Evolutionary conservation across 2,888 invertebrate genomes (phyloP).

Genomic region (Trissonchulus latispiculum): DNA sequence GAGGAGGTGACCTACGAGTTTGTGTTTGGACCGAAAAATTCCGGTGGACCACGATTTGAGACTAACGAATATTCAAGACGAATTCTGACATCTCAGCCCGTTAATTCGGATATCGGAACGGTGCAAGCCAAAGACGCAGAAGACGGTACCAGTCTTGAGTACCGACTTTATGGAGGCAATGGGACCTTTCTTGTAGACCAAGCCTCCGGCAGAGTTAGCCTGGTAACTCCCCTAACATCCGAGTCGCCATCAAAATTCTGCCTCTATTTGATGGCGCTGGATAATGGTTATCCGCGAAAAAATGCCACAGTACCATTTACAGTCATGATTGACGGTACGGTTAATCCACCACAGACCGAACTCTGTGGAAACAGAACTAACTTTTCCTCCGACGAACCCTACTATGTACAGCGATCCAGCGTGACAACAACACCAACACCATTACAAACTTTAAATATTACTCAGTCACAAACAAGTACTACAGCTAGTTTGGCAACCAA

Average conservation of each 20-base stretch:
- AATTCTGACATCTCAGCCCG: background rate
- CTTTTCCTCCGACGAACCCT: background rate
- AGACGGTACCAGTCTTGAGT: background rate
- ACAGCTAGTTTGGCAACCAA: background rate
- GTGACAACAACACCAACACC: no score
- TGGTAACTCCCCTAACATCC: background rate
- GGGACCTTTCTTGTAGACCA: background rate
- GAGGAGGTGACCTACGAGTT: background rate
- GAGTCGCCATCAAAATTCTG: background rate
- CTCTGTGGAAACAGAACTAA: background rate
- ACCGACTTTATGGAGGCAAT: background rate
- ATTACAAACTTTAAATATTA: no score
- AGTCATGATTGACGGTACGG: constrained; percentile 1
- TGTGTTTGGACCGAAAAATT: background rate
- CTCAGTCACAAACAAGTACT: background rate
- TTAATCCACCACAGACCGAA: no score
- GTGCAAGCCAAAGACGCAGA: background rate
- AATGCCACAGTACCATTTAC: background rate
- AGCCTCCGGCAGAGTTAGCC: background rate
- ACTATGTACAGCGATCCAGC: background rate
- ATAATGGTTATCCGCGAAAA: background rate
- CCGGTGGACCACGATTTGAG: background rate
- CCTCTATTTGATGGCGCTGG: background rate
- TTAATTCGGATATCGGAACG: background rate
- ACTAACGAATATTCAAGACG: background rate